phyloP scores from a whole-genome alignment of 1,140 invertebrate species.

The Caenorhabditis briggsae region DNA sequence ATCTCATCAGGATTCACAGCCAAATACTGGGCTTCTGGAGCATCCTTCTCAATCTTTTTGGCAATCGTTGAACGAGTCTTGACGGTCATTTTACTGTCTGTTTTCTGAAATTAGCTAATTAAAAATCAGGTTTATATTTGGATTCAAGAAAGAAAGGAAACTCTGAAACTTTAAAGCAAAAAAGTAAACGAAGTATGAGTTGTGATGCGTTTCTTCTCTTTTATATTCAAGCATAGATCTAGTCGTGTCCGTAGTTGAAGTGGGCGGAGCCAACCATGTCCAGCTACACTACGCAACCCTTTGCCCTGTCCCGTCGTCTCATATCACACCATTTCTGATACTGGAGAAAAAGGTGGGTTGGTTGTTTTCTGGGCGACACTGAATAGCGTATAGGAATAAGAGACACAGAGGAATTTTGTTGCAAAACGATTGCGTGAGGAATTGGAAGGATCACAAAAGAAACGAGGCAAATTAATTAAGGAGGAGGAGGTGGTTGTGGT shows the following conservation, averaged over 20 bases:
- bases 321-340: constrained; percentile 54
- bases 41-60: constrained; percentile 40
- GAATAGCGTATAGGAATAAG: background rate
- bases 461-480: background rate
- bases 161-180: background rate
- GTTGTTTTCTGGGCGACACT: constrained; percentile 40
- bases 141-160: background rate
- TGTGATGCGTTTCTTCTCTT: background rate
- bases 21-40: constrained; percentile 27
- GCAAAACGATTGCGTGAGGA: constrained; percentile 43
- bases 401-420: constrained; percentile 18
- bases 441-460: constrained; percentile 42
- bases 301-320: constrained; percentile 51
- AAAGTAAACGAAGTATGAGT: constrained; percentile 1
- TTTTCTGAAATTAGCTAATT: constrained; percentile 6
- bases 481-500: background rate
- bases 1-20: constrained; percentile 68
- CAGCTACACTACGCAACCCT: constrained; percentile 53
- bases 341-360: constrained; percentile 37
- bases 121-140: background rate
- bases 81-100: constrained; percentile 38
- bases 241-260: constrained; percentile 13
- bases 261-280: constrained; percentile 7
- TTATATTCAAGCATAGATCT: constrained; percentile 49
- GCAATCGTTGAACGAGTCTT: constrained; percentile 45